Evolutionary conservation across 2,797 vertebrate genomes (phyloP).

Genomic region (Vespertilio murinus): DNA sequence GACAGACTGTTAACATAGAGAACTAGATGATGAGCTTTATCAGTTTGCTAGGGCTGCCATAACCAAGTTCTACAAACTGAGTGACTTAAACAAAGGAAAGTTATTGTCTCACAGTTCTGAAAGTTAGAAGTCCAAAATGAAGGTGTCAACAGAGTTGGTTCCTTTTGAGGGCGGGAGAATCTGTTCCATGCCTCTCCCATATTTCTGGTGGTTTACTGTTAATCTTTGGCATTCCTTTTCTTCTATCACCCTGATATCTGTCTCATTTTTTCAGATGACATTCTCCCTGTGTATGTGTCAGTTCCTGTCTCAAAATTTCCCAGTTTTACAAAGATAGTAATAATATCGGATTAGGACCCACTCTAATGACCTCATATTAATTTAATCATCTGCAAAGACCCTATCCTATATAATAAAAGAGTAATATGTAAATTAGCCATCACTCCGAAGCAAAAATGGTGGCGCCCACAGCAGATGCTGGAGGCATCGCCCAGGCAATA

Average conservation of each 20-base stretch:
- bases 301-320: not conserved
- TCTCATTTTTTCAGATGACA: not conserved
- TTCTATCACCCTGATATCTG: not conserved
- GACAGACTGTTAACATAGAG: not conserved
- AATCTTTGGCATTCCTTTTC: not conserved
- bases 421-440: too few relatives aligned
- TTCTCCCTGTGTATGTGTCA: not conserved
- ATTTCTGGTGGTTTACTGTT: not conserved
- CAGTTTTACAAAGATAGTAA: not conserved
- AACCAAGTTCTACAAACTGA: not conserved
- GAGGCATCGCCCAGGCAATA: too few relatives aligned
- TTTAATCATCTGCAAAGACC: not conserved
- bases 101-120: not conserved
- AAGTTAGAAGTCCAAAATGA: not conserved
- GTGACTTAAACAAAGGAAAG: not conserved
- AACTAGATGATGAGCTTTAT: not conserved
- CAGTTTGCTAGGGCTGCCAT: not conserved
- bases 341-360: not conserved
- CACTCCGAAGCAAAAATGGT: too few relatives aligned
- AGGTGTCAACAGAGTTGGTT: not conserved
- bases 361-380: not conserved
- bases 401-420: not conserved
- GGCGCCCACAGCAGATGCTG: too few relatives aligned
- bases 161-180: not conserved
- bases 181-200: not conserved